A percentile compares a stretch with the other conserved stretches of the same genome.
Evolutionary conservation across 1,140 invertebrate species (phyloP).

Genomic region (Acromyrmex heyeri): DNA sequence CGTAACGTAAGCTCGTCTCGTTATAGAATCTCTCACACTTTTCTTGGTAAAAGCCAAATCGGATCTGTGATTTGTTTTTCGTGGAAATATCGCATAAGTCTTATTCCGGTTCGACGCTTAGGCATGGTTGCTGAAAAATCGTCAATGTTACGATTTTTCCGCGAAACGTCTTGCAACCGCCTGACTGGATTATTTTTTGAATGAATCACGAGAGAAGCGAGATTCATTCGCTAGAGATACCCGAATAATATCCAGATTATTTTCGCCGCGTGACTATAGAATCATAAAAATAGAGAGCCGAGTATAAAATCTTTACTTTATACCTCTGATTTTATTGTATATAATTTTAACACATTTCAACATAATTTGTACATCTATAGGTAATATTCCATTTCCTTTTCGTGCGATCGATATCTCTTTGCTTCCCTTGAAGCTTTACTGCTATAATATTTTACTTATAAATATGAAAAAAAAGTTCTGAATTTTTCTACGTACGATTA

Average conservation of each 20-base stretch:
- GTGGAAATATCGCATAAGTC: neutral
- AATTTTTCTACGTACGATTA: neutral
- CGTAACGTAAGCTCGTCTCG: slow-evolving; percentile 34
- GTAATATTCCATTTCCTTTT: neutral
- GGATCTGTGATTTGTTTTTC: slow-evolving; percentile 43
- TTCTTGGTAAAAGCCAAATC: slow-evolving; percentile 30
- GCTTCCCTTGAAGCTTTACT: neutral
- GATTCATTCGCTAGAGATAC: slow-evolving; percentile 51
- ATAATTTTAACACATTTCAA: neutral
- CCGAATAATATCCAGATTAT: neutral
- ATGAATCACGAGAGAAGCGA: slow-evolving; percentile 62
- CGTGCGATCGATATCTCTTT: neutral
- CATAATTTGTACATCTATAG: neutral
- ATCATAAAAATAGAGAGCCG: neutral
- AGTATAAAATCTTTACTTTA: neutral
- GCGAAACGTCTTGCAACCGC: slow-evolving; percentile 2
- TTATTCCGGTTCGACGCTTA: slow-evolving; percentile 12
- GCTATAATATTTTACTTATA: neutral
- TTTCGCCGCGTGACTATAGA: neutral
- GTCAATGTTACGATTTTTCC: slow-evolving; percentile 35
- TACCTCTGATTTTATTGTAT: neutral
- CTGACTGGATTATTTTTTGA: slow-evolving; percentile 65
- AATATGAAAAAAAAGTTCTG: neutral
- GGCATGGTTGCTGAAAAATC: slow-evolving; percentile 11
- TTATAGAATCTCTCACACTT: slow-evolving; percentile 44